Conservation (phyloP, 2,888 invertebrate species). For the Parapristionchus giblindavisi region DNA sequence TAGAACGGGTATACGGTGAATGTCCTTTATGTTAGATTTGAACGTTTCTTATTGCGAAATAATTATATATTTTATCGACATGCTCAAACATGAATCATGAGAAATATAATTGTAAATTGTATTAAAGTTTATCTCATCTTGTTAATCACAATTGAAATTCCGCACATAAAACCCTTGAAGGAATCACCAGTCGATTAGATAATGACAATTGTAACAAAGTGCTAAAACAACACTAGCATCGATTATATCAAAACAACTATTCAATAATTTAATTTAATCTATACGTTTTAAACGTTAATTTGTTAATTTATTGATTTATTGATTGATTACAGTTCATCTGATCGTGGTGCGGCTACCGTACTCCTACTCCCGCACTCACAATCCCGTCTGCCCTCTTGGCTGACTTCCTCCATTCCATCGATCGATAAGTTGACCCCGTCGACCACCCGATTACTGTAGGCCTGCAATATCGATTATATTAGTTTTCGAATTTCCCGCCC, state of each 20-base stretch:
- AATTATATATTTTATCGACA: too few relatives aligned
- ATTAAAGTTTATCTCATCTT: neutral
- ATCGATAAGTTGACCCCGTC: neutral
- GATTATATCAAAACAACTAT: too few relatives aligned
- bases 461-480: slow-evolving; percentile 26
- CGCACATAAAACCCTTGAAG: neutral
- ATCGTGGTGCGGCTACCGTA: too few relatives aligned
- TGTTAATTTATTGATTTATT: neutral
- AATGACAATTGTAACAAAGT: too few relatives aligned
- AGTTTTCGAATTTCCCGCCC: neutral
- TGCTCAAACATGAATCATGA: too few relatives aligned
- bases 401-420: slow-evolving; percentile 21
- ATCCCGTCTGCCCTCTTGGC: slow-evolving; percentile 23
- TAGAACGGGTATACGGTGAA: too few relatives aligned
- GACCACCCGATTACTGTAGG: slow-evolving; percentile 25
- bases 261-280: too few relatives aligned
- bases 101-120: too few relatives aligned
- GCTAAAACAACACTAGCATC: too few relatives aligned
- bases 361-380: slow-evolving; percentile 17
- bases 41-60: too few relatives aligned
- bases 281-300: too few relatives aligned
- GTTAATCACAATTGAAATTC: neutral
- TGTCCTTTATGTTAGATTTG: too few relatives aligned
- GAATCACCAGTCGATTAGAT: neutral
- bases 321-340: slow-evolving; percentile 15